Evolutionary conservation across 2,888 invertebrate genomes (phyloP).

Genomic region (Nemapogon koenigi): DNA sequence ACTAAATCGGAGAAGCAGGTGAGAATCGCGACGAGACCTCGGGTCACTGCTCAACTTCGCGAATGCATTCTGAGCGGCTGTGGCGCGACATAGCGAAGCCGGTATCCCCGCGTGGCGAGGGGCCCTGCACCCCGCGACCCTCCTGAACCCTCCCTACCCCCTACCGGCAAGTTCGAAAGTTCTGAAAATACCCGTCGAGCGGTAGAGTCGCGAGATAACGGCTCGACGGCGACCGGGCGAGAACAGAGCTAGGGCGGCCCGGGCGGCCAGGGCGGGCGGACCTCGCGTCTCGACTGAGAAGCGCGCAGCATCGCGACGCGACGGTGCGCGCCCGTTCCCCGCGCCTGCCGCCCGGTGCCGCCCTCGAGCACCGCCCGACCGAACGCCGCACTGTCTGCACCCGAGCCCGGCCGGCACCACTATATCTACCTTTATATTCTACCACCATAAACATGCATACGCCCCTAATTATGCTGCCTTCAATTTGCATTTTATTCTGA

Average conservation of each 20-base stretch:
- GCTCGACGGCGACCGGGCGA: constrained; percentile 44
- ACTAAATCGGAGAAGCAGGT: constrained; percentile 21
- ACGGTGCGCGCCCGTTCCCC: constrained; percentile 33
- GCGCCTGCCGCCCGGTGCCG: constrained; percentile 21
- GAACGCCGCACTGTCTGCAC: background rate
- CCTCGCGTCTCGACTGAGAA: constrained; percentile 71
- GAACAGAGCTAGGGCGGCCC: constrained; percentile 30
- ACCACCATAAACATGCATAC: too few relatives aligned
- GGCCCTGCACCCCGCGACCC: constrained; percentile 59
- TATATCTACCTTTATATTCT: background rate
- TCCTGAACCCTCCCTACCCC: constrained; percentile 37
- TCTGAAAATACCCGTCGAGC: constrained; percentile 53
- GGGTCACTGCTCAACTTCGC: constrained; percentile 61
- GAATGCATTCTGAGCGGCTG: constrained; percentile 63
- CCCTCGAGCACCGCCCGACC: constrained; percentile 20
- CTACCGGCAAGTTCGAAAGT: constrained; percentile 58
- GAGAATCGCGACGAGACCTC: constrained; percentile 53
- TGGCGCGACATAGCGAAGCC: constrained; percentile 63
- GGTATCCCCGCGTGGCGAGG: constrained; percentile 61
- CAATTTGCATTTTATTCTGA: too few relatives aligned
- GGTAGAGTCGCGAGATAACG: constrained; percentile 18
- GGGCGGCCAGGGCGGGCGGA: constrained; percentile 65
- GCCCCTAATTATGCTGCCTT: too few relatives aligned
- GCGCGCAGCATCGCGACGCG: constrained; percentile 69
- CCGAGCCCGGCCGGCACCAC: background rate